Base-by-base conservation (phyloP, 2,797 vertebrate species). In the Phoebastria nigripes region DNA sequence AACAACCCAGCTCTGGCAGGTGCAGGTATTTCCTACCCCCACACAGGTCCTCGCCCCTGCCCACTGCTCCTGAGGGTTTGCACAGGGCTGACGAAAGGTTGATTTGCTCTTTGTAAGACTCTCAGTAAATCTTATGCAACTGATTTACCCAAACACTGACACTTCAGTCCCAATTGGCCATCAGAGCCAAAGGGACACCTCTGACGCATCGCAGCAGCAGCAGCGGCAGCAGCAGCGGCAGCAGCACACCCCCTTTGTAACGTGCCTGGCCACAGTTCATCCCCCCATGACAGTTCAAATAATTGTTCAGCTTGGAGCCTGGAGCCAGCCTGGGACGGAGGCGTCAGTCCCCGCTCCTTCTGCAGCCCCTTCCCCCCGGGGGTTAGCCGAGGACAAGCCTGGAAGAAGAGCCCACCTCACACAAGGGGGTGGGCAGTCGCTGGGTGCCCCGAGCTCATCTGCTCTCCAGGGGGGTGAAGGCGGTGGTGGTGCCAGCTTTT, bases 271-370 rank as follows among this genome's bases (percentile, higher is more conserved):
- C 29, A 4, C 35, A 7, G 47, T 18, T 39, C 71, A 25, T 7
- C 44, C 28, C 44, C 17, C 29, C 11, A 6, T n/a, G 41, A 55
- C 44, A 47, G 16, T 29, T 63, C 69, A 52, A 33, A 19, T 24
- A 24, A 5, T 24, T 19, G 37, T 70, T 47, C 28, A 10, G n/a
- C 15, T 55, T 17, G 8, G 35, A 72, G 33, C 42, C 22, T 52
- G 42, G n/a, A 67, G 22, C 37, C 70, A 17, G 37, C 12, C 46
- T 10, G 15, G 37, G 42, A 26, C 0, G 1, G 25, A 56, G 42
- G 1, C 12, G 8, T 62, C 1, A 0, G 11, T 20, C 31, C 22
- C 15, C 0, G 0, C 54, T 62, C 22, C 42, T 72, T 39, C 66
- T 14, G 55, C 31, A 73, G 25, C 47, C 11, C 24, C 18, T 49